Base-by-base conservation (phyloP, 1,140 invertebrate species). In the Hirudo medicinalis region DNA sequence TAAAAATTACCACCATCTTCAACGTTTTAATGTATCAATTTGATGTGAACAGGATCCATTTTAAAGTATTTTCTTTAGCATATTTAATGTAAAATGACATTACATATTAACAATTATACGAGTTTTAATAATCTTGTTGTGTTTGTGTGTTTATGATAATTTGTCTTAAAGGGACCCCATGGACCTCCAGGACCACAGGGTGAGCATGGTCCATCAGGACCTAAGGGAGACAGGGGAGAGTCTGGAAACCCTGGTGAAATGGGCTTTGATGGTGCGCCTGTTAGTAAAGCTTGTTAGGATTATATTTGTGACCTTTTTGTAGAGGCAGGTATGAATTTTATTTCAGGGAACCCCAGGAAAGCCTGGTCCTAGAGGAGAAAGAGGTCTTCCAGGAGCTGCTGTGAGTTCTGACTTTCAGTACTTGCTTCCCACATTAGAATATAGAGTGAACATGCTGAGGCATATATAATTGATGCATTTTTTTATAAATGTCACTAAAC, bases 191-290 rank as follows among this genome's bases (percentile, higher is more conserved):
- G 71, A 20, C 36, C 60, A 6, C 67, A 78, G 75, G 78, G 78
- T 60, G 74, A 68, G 32, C 20, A 29, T 9, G 78, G 78, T 63
- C 76, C 77, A 20, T 54, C 74, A 49, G 78, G 78, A 54, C 71
- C 74, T 54, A 72, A 75, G 22, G 80, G 80, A 71, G 49, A 76
- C 43, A 66, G 74, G 13, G 80, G 80, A 32, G 71, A 72, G 0
- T 74, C 76, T 2, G 80, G 80, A 67, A 74, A 77, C 17, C 72
- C 75, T 15, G 78, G 57, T 13, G 57, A 63, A 32, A 63, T 22
- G 57, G 57, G 57, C 9, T 32, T 9, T 22, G 57, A 63, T 63
- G 57, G 57, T 25, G 57, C 43, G n/a, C n/a, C n/a, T 32, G 71
- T 57, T 29, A 63, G 29, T 67, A 49, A 49, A 49, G 15, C 15